Evolutionary conservation across 2,113 vertebrate genomes (phyloP).

Genomic region (Cisticola juncidis): DNA sequence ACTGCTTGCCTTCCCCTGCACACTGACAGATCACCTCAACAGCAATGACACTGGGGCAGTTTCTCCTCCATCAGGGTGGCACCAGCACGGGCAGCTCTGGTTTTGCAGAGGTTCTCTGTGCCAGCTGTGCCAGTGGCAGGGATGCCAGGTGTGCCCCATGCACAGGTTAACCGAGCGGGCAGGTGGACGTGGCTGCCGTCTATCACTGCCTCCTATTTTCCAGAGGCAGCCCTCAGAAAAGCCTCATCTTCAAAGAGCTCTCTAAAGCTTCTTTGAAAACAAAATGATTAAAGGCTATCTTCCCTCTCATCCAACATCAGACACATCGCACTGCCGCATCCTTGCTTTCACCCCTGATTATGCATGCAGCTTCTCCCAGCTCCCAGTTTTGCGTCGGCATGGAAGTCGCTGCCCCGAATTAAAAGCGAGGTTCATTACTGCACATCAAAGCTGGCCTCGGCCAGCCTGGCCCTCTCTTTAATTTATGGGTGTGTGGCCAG

Average conservation of each 20-base stretch:
- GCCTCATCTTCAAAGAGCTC: slow-evolving; percentile 62
- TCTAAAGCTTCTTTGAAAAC: slow-evolving; percentile 69
- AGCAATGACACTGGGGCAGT: not conserved
- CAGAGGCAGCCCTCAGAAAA: slow-evolving; percentile 28
- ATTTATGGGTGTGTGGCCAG: not conserved
- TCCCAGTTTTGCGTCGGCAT: not conserved
- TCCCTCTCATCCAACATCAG: slow-evolving; percentile 72
- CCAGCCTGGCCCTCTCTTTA: not conserved
- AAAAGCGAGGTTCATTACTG: slow-evolving; percentile 10
- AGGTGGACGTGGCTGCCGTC: not conserved
- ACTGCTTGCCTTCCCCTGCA: not conserved
- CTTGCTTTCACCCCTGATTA: slow-evolving; percentile 58
- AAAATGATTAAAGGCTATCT: slow-evolving; percentile 73
- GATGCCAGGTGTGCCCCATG: not conserved
- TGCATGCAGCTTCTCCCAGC: slow-evolving; percentile 49
- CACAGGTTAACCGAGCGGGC: not conserved
- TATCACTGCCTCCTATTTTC: not conserved
- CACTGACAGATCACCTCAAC: not conserved
- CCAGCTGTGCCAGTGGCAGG: not conserved
- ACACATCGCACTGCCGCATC: slow-evolving; percentile 23
- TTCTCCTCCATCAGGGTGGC: not conserved
- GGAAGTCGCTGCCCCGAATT: slow-evolving; percentile 16
- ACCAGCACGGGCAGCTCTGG: not conserved
- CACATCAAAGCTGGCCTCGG: not conserved
- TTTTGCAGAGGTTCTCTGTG: not conserved